Conservation (phyloP, 2,113 vertebrate species). For the Synodontis membranacea region DNA sequence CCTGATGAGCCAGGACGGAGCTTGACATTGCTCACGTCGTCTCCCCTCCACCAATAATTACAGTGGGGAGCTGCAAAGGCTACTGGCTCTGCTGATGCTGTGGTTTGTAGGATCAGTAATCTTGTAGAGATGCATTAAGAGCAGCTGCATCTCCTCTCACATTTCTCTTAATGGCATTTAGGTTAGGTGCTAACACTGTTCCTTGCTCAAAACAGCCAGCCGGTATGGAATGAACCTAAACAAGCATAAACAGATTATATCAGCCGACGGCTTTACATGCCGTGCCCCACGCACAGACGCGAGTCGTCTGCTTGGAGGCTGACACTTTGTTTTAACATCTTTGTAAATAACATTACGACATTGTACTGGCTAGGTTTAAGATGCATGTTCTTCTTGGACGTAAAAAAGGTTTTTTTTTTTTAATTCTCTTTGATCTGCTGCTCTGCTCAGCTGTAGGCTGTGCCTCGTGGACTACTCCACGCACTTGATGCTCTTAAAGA, state of each 20-base stretch:
- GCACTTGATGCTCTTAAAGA: background rate
- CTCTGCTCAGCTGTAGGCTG: background rate
- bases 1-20: slow-evolving; percentile 37
- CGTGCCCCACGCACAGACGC: background rate
- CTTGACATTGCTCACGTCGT: background rate
- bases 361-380: background rate
- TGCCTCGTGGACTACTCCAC: background rate
- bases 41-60: background rate
- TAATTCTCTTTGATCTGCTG: background rate
- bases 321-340: slow-evolving; percentile 21
- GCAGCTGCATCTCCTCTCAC: slow-evolving; percentile 51
- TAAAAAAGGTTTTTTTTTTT: background rate
- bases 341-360: slow-evolving; percentile 4
- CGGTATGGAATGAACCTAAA: slow-evolving; percentile 47
- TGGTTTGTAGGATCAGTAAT: slow-evolving; percentile 33
- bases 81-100: background rate
- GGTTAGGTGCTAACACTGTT: slow-evolving; percentile 42
- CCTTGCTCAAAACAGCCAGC: slow-evolving; percentile 43
- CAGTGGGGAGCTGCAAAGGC: slow-evolving; percentile 17
- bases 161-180: slow-evolving; percentile 52
- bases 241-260: slow-evolving; percentile 35
- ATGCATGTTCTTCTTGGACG: background rate
- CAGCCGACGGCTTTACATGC: slow-evolving; percentile 26
- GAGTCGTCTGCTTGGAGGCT: background rate
- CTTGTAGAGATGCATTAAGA: slow-evolving; percentile 35